Conservation (phyloP, 2,888 invertebrate genomes). For the Physocephala rufipes region DNA sequence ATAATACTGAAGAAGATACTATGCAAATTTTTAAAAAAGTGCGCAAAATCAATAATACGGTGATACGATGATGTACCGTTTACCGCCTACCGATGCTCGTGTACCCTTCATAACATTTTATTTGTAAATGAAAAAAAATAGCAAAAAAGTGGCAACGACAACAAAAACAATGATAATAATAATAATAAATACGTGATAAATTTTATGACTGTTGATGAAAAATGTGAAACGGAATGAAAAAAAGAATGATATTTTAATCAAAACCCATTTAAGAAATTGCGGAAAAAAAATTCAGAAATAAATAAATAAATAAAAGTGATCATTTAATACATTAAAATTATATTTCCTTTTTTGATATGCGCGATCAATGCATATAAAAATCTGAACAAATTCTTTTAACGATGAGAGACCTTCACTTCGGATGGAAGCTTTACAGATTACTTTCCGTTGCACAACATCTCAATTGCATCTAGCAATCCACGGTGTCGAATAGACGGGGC, state of each 20-base stretch:
- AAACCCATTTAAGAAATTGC: neutral
- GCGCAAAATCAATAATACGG: neutral
- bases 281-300: neutral
- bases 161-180: neutral
- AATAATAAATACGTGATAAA: constrained; percentile 26
- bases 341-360: constrained; percentile 19
- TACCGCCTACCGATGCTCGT: neutral
- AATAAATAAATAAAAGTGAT: neutral
- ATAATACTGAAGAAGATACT: neutral
- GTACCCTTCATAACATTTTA: neutral
- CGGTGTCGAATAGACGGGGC: too few relatives aligned
- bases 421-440: neutral
- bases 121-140: neutral
- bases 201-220: constrained; percentile 21
- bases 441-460: neutral
- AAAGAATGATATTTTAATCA: neutral
- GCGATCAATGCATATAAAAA: neutral
- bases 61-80: neutral
- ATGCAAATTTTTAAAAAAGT: neutral
- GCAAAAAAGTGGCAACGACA: neutral
- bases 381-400: neutral
- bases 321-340: neutral
- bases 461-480: too few relatives aligned
- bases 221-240: constrained; percentile 4
- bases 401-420: neutral